Conservation (phyloP, 2,888 invertebrate species). For the Leptinotarsa haldemani region DNA sequence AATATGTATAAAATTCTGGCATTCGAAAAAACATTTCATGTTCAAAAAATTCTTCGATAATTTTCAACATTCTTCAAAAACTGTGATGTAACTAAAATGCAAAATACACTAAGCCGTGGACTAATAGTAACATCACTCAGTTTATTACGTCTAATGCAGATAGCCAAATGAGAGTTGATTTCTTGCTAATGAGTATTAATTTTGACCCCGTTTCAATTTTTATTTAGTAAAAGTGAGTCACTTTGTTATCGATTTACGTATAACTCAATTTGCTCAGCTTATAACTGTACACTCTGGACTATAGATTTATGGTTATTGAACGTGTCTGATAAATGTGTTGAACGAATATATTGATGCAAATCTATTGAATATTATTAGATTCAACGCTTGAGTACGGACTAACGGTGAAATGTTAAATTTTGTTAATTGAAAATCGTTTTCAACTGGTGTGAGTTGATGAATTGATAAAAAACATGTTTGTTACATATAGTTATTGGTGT, state of each 20-base stretch:
- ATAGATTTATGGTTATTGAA: slow-evolving; percentile 1
- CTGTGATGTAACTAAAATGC: no score
- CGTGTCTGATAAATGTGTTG: slow-evolving; percentile 3
- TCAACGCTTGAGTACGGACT: neutral
- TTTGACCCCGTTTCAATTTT: slow-evolving; percentile 8
- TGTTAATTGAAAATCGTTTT: neutral
- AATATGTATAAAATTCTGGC: no score
- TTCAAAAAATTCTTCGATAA: no score
- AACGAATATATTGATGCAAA: neutral
- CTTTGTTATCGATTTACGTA: neutral
- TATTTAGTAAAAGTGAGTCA: slow-evolving; percentile 15
- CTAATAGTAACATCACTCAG: neutral
- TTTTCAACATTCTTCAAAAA: no score
- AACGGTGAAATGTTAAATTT: neutral
- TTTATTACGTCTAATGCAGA: neutral
- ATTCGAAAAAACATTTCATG: no score
- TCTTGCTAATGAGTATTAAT: slow-evolving; percentile 7
- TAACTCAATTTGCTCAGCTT: neutral
- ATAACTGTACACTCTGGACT: neutral
- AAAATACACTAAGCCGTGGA: neutral
- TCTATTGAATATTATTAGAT: neutral
- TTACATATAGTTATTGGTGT: no score
- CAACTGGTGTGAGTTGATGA: no score
- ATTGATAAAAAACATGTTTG: no score
- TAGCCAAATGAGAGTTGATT: neutral